Conservation (phyloP, 2,113 vertebrate species). For the Meles meles region DNA sequence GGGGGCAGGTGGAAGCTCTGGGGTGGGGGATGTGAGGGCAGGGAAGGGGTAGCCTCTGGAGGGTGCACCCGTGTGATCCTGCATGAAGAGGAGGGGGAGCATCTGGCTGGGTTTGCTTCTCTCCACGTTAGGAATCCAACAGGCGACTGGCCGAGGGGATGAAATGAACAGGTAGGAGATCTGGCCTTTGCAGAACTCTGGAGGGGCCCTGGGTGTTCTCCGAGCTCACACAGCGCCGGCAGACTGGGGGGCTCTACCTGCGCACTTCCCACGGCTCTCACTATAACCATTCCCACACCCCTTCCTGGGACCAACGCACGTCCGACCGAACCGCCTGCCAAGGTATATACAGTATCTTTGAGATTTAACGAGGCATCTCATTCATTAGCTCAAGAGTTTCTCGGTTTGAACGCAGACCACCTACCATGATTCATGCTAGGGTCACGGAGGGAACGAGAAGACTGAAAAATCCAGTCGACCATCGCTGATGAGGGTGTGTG, state of each 20-base stretch:
- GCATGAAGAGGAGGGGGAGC: not conserved
- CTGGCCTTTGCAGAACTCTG: too few relatives aligned
- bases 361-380: not conserved
- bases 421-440: not conserved
- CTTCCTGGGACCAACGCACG: not conserved
- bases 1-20: not conserved
- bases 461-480: not conserved
- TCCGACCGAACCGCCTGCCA: rapidly evolving
- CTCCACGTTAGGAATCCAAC: not conserved
- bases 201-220: not conserved
- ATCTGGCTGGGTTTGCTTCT: not conserved
- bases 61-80: not conserved
- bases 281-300: not conserved
- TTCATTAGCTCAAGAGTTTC: not conserved
- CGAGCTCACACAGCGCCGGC: rapidly evolving
- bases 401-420: not conserved
- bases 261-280: rapidly evolving
- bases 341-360: not conserved
- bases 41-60: rapidly evolving
- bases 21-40: rapidly evolving
- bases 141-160: rapidly evolving
- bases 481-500: not conserved
- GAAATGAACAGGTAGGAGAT: rapidly evolving
- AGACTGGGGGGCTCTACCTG: rapidly evolving
- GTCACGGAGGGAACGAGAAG: not conserved